Base-by-base conservation (phyloP, 2,797 vertebrate species). In the Peromyscus attwateri region DNA sequence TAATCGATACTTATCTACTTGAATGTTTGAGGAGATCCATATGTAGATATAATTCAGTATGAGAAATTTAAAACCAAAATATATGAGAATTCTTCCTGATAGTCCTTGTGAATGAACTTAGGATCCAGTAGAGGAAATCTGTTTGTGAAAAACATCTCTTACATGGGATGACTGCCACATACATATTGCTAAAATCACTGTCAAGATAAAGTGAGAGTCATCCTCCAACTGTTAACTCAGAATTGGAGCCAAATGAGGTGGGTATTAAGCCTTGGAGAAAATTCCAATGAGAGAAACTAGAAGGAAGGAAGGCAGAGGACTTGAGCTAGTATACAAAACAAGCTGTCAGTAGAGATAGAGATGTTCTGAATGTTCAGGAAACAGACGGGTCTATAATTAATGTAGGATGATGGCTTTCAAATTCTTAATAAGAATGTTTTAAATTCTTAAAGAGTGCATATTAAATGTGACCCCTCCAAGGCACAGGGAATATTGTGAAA, bases 131-230 rank as follows among this genome's bases (percentile, higher is more conserved):
- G 40, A 91, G 77, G n/a, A 93, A 92, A 87, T 76, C 13, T 55
- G 7, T 87, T 84, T 96, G 49, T 95, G 25, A 60, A 23, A 84
- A 64, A 66, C 23, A 93, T n/a, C 49, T 52, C 60, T 87, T 70
- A 89, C 70, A 21, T 62, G 17, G 68, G n/a, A 43, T 96, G 55
- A 87, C 66, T 92, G 16, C 46, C 71, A 95, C 96, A 83, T 43
- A 6, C 29, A 13, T 66, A 68, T 7, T 52, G 34, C 70, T 80
- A 34, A 92, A 64, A 17, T 66, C 27, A 75, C 27, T 31, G 0
- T 37, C 80, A 75, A 1, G 3, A 83, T 2, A 87, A 31, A 83
- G 37, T 71, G 37, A 91, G 6, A 89, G 85, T 17, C 0, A 14
- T 46, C n/a, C 46, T 93, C 12, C 4, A 88, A 14, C 40, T 87